Base-by-base conservation (phyloP, 2,797 vertebrate genomes). In the Tolypeutes matacus region DNA sequence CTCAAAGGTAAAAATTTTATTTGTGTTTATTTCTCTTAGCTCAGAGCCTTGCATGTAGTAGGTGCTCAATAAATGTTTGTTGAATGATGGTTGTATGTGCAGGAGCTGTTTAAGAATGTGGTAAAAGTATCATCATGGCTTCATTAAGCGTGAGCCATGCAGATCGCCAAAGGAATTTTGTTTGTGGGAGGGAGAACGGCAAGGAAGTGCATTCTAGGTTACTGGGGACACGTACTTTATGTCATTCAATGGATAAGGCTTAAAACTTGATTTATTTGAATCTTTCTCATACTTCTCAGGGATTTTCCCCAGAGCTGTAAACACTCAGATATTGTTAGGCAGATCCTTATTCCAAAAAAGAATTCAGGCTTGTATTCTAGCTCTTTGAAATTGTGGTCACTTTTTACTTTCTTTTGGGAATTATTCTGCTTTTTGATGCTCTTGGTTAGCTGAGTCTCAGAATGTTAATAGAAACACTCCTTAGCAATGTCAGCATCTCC, bases 261-360 rank as follows among this genome's bases (percentile, higher is more conserved):
- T 94, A 77, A 90, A 88, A 77, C 42, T 67, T 51, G 18, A 42
- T 65, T 86, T 53, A 46, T 62, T 18, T 25, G 29, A 75, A 46
- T 96, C 49, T 95, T 93, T 49, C 39, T 81, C 67, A 31, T 85
- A 51, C 76, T 88, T 93, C 46, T 70, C 39, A 86, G 58, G 13
- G 23, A 49, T 88, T 75, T 39, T 39, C 27, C 29, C n/a, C 23
- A 23, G 31, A 64, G n/a, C 7, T 88, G n/a, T 70, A 93, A 82
- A 96, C 27, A 81, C 17, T 84, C 78, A 78, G n/a, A 18, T 73
- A 25, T 75, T 49, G 31, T 93, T 92, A 78, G 64, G 64, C 29
- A 20, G 12, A 51, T 64, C 12, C 13, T 85, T 70, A 70, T 90
- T 87, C 77, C 51, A 51, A 65, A 67, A 42, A 31, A 78, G 14